A percentile compares a stretch with the other conserved stretches of the same genome.
phyloP scores from a whole-genome alignment of 2,113 vertebrate genomes.

The Bubo blakistoni region DNA sequence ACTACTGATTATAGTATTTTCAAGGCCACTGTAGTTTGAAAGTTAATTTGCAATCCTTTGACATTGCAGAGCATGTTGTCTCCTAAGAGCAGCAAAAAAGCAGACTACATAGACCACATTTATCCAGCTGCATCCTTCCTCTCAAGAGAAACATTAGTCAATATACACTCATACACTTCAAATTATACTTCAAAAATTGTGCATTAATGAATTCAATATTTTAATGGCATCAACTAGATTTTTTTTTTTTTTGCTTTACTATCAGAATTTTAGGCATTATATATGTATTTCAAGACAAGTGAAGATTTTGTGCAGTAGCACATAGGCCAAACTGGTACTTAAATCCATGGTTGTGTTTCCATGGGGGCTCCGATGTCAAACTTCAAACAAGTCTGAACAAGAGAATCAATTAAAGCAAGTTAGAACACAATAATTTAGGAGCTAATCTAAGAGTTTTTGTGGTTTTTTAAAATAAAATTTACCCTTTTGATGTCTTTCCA shows the following conservation, averaged over 20 bases:
- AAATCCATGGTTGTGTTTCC: not conserved
- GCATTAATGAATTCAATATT: not conserved
- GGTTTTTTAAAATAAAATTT: not conserved
- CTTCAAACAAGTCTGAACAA: slow-evolving; percentile 1
- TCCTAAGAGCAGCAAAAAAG: not conserved
- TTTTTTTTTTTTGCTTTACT: not conserved
- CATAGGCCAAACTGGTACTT: not conserved
- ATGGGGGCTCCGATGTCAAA: not conserved
- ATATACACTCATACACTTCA: not conserved
- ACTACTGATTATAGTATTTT: not conserved
- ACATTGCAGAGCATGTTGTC: not conserved
- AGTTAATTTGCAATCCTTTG: not conserved
- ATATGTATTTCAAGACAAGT: not conserved
- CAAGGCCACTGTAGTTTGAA: not conserved
- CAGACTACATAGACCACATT: not conserved
- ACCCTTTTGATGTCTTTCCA: slow-evolving; percentile 21
- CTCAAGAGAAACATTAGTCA: not conserved
- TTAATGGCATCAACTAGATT: not conserved
- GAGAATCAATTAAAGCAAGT: slow-evolving; percentile 2
- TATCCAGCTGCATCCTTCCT: not conserved
- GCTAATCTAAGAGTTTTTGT: not conserved
- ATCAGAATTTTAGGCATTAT: not conserved
- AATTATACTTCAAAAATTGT: not conserved
- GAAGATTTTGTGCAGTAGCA: not conserved
- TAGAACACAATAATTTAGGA: slow-evolving; percentile 20